Base-by-base conservation (phyloP, 2,888 invertebrate genomes). In the Punctoribates punctum region DNA sequence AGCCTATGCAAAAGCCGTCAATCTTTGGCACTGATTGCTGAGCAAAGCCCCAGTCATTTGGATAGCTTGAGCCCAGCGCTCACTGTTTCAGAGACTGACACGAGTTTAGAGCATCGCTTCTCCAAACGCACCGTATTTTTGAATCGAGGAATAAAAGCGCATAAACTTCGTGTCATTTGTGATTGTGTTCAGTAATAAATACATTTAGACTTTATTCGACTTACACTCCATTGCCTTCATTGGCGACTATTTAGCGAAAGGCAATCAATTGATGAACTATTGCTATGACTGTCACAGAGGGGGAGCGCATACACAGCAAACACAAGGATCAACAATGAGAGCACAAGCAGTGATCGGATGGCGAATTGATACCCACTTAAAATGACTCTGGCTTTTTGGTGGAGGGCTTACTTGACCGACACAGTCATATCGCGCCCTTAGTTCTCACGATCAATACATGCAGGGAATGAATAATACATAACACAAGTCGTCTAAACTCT, bases 171-270 rank as follows among this genome's bases (percentile, higher is more conserved):
- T 67, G 67, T 67, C 67, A 38, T 67, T 38, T 67, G 9, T 38
- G 34, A 67, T 67, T 67, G 67, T 67, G 29, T 67, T 67, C 67
- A 67, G 67, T 67, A 67, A 67, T 67, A 67, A 38, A 67, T 67
- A 67, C 67, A 67, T 67, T 67, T 34, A 38, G 20, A 13, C 15
- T 25, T 67, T 15, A 67, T 34, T 34, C 20, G n/a, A n/a, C 67
- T 67, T 38, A n/a, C 67, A 67, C 8, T 34, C 38, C 13, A 67
- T 67, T 60, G 60, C 60, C 27, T 60, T 38, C 67, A 34, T 38
- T 9, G 25, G 67, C 67, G n/a, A 67, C 67, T 67, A 67, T 67
- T 67, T 67, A 67, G 67, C 38, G 60, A 60, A 25, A 60, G 60
- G 60, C 29, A 60, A 60, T 60, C 60, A 67, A 67, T 67, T 67